These are phyloP conservation scores for Pegea sp. DNA, from an alignment of 23 tunicate species.

Conservation along the genomic window DNA sequence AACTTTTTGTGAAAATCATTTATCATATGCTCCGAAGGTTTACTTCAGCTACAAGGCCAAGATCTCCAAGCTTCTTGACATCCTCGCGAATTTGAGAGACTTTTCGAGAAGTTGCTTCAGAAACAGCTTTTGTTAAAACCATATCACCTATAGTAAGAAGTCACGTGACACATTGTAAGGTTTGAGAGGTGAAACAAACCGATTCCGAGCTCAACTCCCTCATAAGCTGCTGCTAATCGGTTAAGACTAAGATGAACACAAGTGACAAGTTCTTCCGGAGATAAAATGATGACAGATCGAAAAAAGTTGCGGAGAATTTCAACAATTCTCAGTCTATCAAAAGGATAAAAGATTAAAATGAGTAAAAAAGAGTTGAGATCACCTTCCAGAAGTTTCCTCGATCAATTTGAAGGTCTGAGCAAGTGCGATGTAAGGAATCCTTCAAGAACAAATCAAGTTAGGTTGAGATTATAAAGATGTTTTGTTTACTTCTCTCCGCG, in stretches of 20 bases:
- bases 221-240: constrained; percentile 91
- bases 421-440: constrained; percentile 77
- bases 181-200: constrained; percentile 26
- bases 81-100: constrained; percentile 59
- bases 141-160: constrained; percentile 14
- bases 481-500: constrained; percentile 26
- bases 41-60: constrained; percentile 86
- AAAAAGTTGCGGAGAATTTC: constrained; percentile 55
- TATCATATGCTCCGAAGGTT: background rate
- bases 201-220: constrained; percentile 93
- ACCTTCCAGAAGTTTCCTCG: constrained; percentile 76
- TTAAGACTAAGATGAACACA: constrained; percentile 73
- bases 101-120: constrained; percentile 74
- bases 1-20: background rate
- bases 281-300: constrained; percentile 53
- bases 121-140: constrained; percentile 55
- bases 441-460: background rate
- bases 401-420: constrained; percentile 57
- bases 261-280: constrained; percentile 65
- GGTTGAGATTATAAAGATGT: background rate
- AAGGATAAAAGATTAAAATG: background rate
- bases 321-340: constrained; percentile 31
- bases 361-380: constrained; percentile 1
- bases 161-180: too few relatives aligned
- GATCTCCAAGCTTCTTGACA: constrained; percentile 54